phyloP scores from a whole-genome alignment of 92 coral and sea anemone species.

The Porites cylindrica region DNA sequence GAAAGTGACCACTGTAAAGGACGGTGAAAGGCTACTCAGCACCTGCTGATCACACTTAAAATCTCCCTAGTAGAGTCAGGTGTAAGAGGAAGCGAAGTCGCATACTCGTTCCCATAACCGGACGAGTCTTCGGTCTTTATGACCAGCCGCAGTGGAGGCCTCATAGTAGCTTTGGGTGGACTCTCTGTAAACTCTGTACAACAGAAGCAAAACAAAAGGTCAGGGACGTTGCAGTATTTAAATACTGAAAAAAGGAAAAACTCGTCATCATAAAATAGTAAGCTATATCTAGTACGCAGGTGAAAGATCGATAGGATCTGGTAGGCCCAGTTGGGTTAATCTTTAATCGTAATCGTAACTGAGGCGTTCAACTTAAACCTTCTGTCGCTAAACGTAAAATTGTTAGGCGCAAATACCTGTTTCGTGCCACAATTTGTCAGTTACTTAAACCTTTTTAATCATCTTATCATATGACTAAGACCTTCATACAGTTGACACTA shows the following conservation, averaged over 20 bases:
- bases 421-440: too few species aligned
- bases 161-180: constrained; percentile 15
- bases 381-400: too few species aligned
- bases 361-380: too few species aligned
- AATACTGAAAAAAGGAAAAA: too few species aligned
- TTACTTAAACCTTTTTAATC: too few species aligned
- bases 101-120: constrained; percentile 27
- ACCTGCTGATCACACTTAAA: constrained; percentile 46
- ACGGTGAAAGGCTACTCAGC: not conserved
- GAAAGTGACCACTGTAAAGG: not conserved
- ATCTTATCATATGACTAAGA: too few species aligned
- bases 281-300: not conserved
- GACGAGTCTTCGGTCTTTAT: constrained; percentile 47
- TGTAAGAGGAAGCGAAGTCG: constrained; percentile 60
- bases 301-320: too few species aligned
- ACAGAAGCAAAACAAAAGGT: not conserved
- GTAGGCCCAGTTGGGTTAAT: too few species aligned
- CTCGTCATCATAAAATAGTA: not conserved
- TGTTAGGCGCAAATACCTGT: too few species aligned
- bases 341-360: too few species aligned
- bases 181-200: constrained; percentile 32
- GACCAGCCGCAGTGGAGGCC: constrained; percentile 48
- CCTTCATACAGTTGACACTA: too few species aligned
- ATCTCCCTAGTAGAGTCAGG: constrained; percentile 73
- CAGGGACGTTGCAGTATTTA: too few species aligned